A percentile compares a stretch with the other conserved stretches of the same genome.
Evolutionary conservation across 2,888 invertebrate species (phyloP).

Genomic region (Habrosyne pyritoides): DNA sequence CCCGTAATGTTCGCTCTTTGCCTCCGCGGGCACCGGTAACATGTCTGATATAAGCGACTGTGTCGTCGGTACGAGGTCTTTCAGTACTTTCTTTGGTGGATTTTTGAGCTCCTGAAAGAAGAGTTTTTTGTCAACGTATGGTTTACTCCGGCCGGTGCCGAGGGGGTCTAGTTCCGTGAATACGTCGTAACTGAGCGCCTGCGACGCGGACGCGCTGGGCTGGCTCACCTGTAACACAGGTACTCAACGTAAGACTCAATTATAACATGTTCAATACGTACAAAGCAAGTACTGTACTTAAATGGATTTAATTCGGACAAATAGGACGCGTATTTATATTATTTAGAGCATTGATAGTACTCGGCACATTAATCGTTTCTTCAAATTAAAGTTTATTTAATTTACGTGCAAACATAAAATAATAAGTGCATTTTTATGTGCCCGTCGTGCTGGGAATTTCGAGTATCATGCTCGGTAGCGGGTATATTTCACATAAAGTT

Average conservation of each 20-base stretch:
- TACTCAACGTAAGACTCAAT: constrained; percentile 60
- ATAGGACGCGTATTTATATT: neutral
- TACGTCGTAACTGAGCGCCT: constrained; percentile 87
- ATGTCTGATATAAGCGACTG: constrained; percentile 67
- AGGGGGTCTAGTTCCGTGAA: constrained; percentile 97
- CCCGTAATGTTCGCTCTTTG: constrained; percentile 62
- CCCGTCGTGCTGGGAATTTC: neutral
- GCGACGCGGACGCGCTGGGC: constrained; percentile 62
- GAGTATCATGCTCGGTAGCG: constrained; percentile 3
- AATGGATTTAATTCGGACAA: constrained; percentile 13
- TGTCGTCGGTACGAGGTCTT: constrained; percentile 88
- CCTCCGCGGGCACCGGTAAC: constrained; percentile 56
- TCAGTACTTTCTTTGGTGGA: constrained; percentile 95
- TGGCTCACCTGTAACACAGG: constrained; percentile 77
- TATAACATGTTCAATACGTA: constrained; percentile 27
- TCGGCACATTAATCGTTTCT: no score
- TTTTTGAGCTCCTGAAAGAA: constrained; percentile 98
- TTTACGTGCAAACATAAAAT: constrained; percentile 5
- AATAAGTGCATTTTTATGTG: constrained; percentile 3
- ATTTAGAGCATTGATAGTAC: neutral
- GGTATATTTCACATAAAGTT: neutral
- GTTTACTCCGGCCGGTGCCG: constrained; percentile 95
- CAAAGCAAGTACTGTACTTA: constrained; percentile 14
- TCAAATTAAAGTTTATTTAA: neutral
- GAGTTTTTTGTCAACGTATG: constrained; percentile 97